Evolutionary conservation across 1,140 invertebrate species (phyloP), one percentile per base, ranked within the genome.

Genomic region (Ridgeia piscesae): DNA sequence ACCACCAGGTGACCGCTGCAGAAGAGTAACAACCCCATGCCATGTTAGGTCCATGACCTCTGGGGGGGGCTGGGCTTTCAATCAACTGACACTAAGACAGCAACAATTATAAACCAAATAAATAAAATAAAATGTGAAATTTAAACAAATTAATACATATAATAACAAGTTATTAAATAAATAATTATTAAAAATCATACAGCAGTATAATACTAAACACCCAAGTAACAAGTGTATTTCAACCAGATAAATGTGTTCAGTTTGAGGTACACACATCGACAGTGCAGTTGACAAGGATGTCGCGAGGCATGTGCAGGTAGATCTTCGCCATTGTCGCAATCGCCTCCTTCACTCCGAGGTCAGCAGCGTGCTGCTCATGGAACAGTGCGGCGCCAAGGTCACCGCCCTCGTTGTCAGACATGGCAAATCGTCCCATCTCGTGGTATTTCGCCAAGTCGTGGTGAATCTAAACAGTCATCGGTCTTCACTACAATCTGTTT

Each of bases 391-490:
- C 95, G 34, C 96, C 95, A 94, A 95, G 95, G 94, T 97, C 97
- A 93, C 97, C 93, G 92, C 94, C 33, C 17, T 92, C 92, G 35
- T 93, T 91, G 21, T 94, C 94, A 35, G 93, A 92, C 27, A 94
- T 92, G 50, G 94, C 93, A 94, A 97, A 97, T 34, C 97, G 95
- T 34, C 97, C 96, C 1, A 96, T 92, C 94, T 97, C 97, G 94
- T 97, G 96, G 94, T 97, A 97, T 93, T 96, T 96, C 21, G 96
- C 96, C 93, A 97, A 94, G 93, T 97, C 97, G 93, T 97, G 95
- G 94, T 97, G 97, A 93, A 97, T 96, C 96, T 97, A 94, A 90
- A 35, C 58, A 90, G 58, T 6, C 33, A 35, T 21, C 11, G 14
- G 33, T 88, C 17, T 17, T n/a, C 11, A 4, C 89, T 33, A 58